phyloP scores from a whole-genome alignment of 1,140 invertebrate genomes.

The Sycophaga agraensis region DNA sequence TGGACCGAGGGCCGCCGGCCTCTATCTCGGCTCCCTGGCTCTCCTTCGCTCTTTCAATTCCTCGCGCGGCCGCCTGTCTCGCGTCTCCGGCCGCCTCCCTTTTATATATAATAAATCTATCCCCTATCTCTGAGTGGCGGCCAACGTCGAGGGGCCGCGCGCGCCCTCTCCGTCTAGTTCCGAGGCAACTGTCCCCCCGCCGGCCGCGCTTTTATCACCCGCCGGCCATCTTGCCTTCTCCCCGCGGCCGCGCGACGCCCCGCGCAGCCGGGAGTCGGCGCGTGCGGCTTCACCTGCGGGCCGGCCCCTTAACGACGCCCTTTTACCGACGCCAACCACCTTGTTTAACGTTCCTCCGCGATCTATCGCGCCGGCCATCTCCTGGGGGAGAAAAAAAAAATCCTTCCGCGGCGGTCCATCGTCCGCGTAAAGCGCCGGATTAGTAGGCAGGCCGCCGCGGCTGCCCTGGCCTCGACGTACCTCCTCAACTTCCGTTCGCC shows the following conservation, averaged over 20 bases:
- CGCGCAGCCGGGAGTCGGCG: background rate
- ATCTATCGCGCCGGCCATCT: background rate
- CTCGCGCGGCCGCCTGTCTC: slow-evolving; percentile 1
- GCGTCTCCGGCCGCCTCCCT: slow-evolving; percentile 16
- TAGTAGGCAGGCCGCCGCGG: no score
- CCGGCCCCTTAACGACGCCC: background rate
- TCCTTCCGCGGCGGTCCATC: no score
- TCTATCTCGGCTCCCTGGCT: no score
- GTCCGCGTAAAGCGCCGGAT: no score
- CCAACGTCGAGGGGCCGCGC: background rate
- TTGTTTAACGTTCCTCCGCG: no score
- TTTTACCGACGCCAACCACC: no score
- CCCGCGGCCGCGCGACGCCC: background rate
- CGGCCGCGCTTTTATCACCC: slow-evolving; percentile 14
- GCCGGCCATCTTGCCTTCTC: slow-evolving; percentile 1
- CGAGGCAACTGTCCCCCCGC: slow-evolving; percentile 10
- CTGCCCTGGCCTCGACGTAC: no score
- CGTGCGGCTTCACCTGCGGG: background rate
- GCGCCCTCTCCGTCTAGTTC: slow-evolving; percentile 21
- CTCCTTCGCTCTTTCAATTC: slow-evolving; percentile 25
- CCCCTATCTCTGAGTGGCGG: background rate
- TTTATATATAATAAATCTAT: slow-evolving; percentile 30
- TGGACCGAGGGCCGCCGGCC: slow-evolving; percentile 33
- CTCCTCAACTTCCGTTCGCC: no score
- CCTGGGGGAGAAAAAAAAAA: background rate